Conservation (phyloP, 35 echinoderm and acorn worm species). For the Acanthaster planci region DNA sequence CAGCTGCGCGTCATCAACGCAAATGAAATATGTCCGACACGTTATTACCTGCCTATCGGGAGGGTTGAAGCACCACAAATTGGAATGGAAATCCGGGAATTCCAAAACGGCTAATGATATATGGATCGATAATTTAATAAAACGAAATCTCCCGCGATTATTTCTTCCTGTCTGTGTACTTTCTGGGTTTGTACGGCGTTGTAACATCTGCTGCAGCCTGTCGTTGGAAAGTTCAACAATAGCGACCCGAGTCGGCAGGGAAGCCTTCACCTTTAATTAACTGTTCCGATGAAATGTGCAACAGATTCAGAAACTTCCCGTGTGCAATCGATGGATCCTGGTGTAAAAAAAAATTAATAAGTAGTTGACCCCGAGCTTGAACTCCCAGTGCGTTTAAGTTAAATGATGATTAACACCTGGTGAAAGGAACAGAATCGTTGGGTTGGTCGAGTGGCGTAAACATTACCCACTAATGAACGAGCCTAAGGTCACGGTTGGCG, state of each 20-base stretch:
- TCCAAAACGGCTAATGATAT: constrained; percentile 9
- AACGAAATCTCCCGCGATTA: not conserved
- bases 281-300: not conserved
- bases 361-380: not conserved
- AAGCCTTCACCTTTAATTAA: not conserved
- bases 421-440: not conserved
- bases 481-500: constrained; percentile 22
- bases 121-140: constrained; percentile 27
- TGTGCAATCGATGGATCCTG: not conserved
- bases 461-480: constrained; percentile 9
- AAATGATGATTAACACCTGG: constrained; percentile 29
- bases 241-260: not conserved
- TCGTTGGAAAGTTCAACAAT: not conserved
- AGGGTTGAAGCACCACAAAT: not conserved
- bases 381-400: not conserved
- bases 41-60: not conserved
- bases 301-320: not conserved
- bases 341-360: not conserved
- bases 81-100: constrained; percentile 10
- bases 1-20: not conserved
- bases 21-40: constrained; percentile 25
- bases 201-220: not conserved
- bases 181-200: not conserved
- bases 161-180: not conserved
- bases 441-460: not conserved